A percentile compares a stretch with the other conserved stretches of the same genome.
phyloP scores from a whole-genome alignment of 2,113 vertebrate species.

The Poecilia latipinna region DNA sequence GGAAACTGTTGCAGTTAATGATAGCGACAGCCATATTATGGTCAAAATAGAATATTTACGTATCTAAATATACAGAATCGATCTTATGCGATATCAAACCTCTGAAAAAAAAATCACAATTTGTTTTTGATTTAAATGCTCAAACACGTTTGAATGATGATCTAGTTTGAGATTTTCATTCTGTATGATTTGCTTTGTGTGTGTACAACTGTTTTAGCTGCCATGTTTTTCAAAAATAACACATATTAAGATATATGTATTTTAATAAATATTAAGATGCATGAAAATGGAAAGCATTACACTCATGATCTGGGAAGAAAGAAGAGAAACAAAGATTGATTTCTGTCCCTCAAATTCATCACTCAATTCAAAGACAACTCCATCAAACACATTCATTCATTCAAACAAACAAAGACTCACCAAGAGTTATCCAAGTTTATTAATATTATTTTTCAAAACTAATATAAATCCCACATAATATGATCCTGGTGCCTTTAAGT shows the following conservation, averaged over 20 bases:
- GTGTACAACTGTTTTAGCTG: not conserved
- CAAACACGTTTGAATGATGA: no score
- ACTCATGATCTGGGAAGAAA: not conserved
- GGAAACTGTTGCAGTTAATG: no score
- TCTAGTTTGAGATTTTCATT: no score
- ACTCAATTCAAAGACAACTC: not conserved
- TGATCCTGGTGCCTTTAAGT: constrained; percentile 87
- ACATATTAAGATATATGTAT: not conserved
- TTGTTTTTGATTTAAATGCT: no score
- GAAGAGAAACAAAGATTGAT: not conserved
- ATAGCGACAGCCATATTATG: no score
- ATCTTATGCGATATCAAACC: no score
- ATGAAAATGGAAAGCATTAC: not conserved
- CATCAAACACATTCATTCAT: constrained; percentile 21
- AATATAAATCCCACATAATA: constrained; percentile 91
- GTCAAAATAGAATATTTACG: no score
- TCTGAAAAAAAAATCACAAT: no score
- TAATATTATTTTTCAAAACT: constrained; percentile 93
- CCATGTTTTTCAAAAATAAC: not conserved
- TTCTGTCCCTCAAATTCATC: not conserved
- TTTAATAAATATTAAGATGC: not conserved
- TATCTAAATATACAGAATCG: no score
- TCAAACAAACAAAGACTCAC: constrained; percentile 72
- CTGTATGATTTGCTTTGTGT: not conserved
- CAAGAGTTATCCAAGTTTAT: constrained; percentile 98